phyloP scores from a whole-genome alignment of 92 coral and sea anemone genomes.

The Galaxea fascicularis region DNA sequence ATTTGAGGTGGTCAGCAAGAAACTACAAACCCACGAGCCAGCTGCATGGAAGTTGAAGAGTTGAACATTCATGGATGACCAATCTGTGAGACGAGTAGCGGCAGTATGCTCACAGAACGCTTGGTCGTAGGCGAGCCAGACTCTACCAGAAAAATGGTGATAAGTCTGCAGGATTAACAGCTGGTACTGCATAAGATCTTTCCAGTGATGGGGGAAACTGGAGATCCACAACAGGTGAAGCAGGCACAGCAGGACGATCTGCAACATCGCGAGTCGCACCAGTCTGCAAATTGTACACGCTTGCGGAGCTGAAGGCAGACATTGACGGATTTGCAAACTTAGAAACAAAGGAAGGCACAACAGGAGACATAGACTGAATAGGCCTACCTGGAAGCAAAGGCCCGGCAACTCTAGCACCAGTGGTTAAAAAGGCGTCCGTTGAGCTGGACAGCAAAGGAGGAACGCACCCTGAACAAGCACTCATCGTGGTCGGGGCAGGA shows the following conservation, averaged over 20 bases:
- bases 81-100: constrained; percentile 40
- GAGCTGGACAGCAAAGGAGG: neutral
- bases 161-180: neutral
- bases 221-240: neutral
- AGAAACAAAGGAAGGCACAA: constrained; percentile 6
- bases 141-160: neutral
- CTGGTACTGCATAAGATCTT: too few relatives aligned
- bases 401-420: neutral
- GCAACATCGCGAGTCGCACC: neutral
- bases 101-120: neutral
- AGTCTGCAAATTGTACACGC: neutral
- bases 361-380: neutral
- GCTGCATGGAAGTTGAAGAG: constrained; percentile 43
- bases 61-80: constrained; percentile 41
- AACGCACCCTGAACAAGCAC: neutral
- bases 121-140: neutral
- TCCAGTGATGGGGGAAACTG: neutral
- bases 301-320: neutral
- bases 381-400: neutral
- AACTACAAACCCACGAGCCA: constrained; percentile 4
- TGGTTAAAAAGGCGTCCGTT: neutral
- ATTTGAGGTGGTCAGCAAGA: neutral
- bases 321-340: neutral
- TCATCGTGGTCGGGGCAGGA: neutral
- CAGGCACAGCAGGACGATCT: neutral